Percentiles rank a stretch among this genome's conserved stretches.
These are phyloP conservation scores for Ptilonorhynchus violaceus DNA, from an alignment of 2,113 vertebrate species.

Conservation along the genomic window DNA sequence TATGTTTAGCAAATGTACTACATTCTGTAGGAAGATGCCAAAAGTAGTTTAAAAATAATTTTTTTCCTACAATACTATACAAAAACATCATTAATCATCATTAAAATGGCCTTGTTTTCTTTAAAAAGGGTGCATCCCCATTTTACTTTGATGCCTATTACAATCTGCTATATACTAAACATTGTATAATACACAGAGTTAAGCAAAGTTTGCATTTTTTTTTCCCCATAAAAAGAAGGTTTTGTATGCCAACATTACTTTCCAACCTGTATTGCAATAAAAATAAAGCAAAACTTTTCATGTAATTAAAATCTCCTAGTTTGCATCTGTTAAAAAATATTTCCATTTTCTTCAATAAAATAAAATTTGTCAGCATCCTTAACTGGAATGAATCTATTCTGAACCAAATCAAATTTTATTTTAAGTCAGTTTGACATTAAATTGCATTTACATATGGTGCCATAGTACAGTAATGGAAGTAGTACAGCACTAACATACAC, in stretches of 20 bases:
- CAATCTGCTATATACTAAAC: slow-evolving; percentile 31
- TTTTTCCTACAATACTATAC: slow-evolving; percentile 3
- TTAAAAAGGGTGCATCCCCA: background rate
- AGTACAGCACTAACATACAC: background rate
- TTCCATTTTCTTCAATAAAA: background rate
- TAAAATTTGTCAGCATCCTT: background rate
- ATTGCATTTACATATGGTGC: background rate
- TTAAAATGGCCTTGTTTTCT: background rate
- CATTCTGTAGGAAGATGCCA: slow-evolving; percentile 30
- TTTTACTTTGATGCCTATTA: slow-evolving; percentile 21
- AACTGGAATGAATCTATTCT: background rate
- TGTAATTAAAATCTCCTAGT: background rate
- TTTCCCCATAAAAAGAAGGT: background rate
- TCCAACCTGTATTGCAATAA: background rate
- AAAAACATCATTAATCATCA: slow-evolving; percentile 40
- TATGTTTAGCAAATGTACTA: slow-evolving; percentile 49
- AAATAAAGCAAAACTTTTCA: background rate
- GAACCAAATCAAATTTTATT: background rate
- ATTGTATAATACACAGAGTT: background rate
- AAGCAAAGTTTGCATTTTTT: background rate
- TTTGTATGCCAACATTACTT: background rate
- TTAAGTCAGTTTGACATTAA: background rate
- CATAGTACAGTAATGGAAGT: background rate
- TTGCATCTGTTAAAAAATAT: background rate
- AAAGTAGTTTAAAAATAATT: slow-evolving; percentile 38